A percentile compares a stretch with the other conserved stretches of the same genome.
Evolutionary conservation across 1,140 invertebrate species (phyloP).

Genomic region (Alviniconcha marisindica): DNA sequence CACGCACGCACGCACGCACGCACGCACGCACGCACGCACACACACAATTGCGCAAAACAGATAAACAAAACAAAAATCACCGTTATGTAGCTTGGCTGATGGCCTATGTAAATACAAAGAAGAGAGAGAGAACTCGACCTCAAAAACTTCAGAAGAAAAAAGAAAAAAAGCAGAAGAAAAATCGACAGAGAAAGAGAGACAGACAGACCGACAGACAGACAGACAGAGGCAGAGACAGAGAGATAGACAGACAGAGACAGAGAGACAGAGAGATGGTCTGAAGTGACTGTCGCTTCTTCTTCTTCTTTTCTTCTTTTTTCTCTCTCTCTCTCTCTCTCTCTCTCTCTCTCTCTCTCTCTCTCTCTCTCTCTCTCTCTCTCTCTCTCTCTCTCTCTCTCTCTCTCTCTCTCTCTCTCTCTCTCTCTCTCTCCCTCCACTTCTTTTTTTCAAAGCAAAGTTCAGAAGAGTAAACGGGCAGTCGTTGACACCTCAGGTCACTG

Average conservation of each 20-base stretch:
- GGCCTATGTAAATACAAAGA: too few relatives aligned
- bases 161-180: background rate
- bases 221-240: background rate
- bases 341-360: conserved; percentile 6
- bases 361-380: background rate
- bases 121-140: too few relatives aligned
- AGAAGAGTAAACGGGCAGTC: background rate
- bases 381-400: background rate
- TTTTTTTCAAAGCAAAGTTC: background rate
- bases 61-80: too few relatives aligned
- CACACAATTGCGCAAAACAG: background rate
- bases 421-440: background rate
- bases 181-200: background rate
- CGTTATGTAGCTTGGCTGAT: too few relatives aligned
- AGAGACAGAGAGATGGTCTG: background rate
- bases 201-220: background rate
- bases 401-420: background rate
- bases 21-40: too few relatives aligned
- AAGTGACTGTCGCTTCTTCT: background rate
- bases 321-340: background rate
- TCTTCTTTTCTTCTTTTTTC: background rate
- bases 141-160: background rate
- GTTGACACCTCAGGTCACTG: background rate
- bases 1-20: too few relatives aligned
- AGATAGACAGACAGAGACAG: background rate